Conservation (phyloP, 2,797 vertebrate species). For the Apodemus agrarius region DNA sequence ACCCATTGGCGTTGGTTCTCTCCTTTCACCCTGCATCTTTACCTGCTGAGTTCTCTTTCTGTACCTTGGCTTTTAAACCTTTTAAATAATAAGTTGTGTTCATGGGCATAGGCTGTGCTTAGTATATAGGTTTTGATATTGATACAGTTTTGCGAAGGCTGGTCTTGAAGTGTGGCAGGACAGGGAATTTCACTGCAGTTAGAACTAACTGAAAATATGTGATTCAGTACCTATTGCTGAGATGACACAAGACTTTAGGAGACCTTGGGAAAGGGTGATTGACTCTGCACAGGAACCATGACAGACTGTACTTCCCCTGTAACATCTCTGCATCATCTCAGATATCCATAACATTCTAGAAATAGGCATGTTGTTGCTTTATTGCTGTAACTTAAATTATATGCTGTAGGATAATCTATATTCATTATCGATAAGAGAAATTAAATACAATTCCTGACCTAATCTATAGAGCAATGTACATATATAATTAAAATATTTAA, state of each 20-base stretch:
- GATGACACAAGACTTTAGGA: not conserved
- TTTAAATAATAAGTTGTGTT: not conserved
- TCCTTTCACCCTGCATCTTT: not conserved
- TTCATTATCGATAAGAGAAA: not conserved
- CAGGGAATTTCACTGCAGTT: not conserved
- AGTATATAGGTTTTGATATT: not conserved
- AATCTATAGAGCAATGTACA: not conserved
- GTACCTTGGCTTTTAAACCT: not conserved
- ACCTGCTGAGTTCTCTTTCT: not conserved
- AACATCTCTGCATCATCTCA: not conserved
- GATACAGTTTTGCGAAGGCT: not conserved
- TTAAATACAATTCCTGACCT: not conserved
- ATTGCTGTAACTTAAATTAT: not conserved
- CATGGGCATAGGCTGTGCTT: not conserved
- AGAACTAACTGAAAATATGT: not conserved
- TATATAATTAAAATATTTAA: not conserved
- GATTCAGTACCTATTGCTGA: not conserved
- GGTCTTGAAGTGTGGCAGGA: not conserved
- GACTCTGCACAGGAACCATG: not conserved
- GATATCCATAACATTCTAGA: not conserved
- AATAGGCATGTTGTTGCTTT: conserved; percentile 11
- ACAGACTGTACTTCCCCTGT: not conserved
- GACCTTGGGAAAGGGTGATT: not conserved
- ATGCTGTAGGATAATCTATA: not conserved
- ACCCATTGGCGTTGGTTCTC: not conserved